Evolutionary conservation across 2,888 invertebrate species (phyloP).

Genomic region (Caenorhabditis uteleia): DNA sequence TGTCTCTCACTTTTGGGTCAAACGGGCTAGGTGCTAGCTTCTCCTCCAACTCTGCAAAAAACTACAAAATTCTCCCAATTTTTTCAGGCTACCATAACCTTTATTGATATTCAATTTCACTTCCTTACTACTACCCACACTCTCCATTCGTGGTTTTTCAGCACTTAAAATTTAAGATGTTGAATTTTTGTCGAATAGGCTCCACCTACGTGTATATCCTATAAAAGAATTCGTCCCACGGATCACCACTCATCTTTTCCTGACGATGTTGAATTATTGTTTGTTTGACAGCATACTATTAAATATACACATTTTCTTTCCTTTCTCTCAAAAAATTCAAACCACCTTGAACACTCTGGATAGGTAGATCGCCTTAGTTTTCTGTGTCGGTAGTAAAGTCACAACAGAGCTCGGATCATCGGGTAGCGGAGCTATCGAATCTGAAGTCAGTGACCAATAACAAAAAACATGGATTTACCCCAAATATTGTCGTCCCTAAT

Average conservation of each 20-base stretch:
- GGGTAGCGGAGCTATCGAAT: slow-evolving; percentile 6
- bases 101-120: slow-evolving; percentile 20
- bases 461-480: no score
- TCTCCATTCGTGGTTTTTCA: slow-evolving; percentile 21
- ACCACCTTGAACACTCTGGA: slow-evolving; percentile 27
- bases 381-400: slow-evolving; percentile 22
- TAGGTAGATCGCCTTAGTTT: slow-evolving; percentile 24
- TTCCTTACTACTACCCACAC: slow-evolving; percentile 3
- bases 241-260: slow-evolving; percentile 25
- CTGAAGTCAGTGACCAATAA: slow-evolving; percentile 2
- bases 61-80: not conserved
- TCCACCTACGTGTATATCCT: slow-evolving; percentile 14
- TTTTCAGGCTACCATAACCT: slow-evolving; percentile 5
- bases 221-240: slow-evolving; percentile 36
- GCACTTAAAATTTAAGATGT: slow-evolving; percentile 8
- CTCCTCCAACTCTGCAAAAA: slow-evolving; percentile 21
- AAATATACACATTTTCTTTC: not conserved
- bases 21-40: slow-evolving; percentile 11
- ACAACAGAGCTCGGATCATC: slow-evolving; percentile 14
- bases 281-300: slow-evolving; percentile 30
- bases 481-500: no score
- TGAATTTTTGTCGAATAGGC: not conserved
- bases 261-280: slow-evolving; percentile 22
- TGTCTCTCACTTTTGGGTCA: slow-evolving; percentile 20
- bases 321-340: not conserved